phyloP scores from a whole-genome alignment of 1,140 invertebrate genomes.

The Polyergus mexicanus region DNA sequence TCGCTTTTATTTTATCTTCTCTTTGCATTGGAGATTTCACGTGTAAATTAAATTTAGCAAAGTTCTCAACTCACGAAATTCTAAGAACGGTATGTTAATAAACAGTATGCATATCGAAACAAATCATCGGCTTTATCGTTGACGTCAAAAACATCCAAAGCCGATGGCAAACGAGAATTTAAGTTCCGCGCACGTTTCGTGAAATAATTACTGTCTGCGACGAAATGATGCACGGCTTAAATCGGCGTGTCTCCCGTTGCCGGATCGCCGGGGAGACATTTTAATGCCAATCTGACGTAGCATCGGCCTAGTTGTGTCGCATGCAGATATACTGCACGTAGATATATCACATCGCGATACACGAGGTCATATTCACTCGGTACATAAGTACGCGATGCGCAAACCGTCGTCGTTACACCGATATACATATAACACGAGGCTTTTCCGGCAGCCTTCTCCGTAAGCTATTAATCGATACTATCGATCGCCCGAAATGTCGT shows the following conservation, averaged over 20 bases:
- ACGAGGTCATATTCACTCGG: constrained; percentile 53
- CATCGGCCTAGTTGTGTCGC: constrained; percentile 69
- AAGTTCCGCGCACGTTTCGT: background rate
- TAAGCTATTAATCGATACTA: constrained; percentile 64
- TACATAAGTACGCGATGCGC: constrained; percentile 27
- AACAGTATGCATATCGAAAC: background rate
- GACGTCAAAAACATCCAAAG: constrained; percentile 32
- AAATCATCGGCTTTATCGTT: constrained; percentile 40
- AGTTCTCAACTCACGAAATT: constrained; percentile 6
- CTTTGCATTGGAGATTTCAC: background rate
- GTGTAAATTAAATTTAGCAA: background rate
- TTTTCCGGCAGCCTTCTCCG: constrained; percentile 15
- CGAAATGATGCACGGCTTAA: constrained; percentile 18
- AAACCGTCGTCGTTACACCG: constrained; percentile 18
- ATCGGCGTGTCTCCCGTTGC: background rate
- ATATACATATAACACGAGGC: constrained; percentile 31
- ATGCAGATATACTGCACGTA: background rate
- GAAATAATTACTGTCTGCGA: constrained; percentile 11
- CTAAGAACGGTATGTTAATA: constrained; percentile 24
- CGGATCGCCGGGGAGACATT: constrained; percentile 31
- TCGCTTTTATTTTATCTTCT: background rate
- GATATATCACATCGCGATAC: constrained; percentile 44
- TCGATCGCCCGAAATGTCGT: constrained; percentile 66
- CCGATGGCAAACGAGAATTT: background rate
- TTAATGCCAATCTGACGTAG: constrained; percentile 66